phyloP scores from a whole-genome alignment of 2,113 vertebrate species.

The Bufo gargarizans region DNA sequence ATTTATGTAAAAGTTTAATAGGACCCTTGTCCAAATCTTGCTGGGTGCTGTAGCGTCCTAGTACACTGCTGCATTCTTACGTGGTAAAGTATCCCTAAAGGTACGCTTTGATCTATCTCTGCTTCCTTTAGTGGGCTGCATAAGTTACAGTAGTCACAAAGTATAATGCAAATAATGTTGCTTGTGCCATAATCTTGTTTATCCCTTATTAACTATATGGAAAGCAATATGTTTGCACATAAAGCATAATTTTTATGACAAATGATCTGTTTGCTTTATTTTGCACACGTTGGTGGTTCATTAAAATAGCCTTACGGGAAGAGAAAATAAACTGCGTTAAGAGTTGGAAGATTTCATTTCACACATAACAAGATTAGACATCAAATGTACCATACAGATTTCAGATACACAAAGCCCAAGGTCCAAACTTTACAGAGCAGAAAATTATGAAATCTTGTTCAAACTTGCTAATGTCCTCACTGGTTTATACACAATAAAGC shows the following conservation, averaged over 20 bases:
- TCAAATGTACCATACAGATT: slow-evolving; percentile 50
- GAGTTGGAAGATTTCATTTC: slow-evolving; percentile 53
- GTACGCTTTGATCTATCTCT: background rate
- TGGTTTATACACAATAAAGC: slow-evolving; percentile 3
- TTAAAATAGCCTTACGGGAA: slow-evolving; percentile 37
- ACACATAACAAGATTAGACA: slow-evolving; percentile 57
- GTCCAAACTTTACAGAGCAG: slow-evolving; percentile 50
- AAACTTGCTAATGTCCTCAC: slow-evolving; percentile 34
- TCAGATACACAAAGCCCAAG: slow-evolving; percentile 38
- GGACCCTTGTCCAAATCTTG: no score
- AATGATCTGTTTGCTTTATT: background rate
- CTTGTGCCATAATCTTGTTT: background rate
- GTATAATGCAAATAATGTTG: background rate
- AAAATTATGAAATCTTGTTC: slow-evolving; percentile 47
- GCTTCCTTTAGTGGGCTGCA: no score
- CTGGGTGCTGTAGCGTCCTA: no score
- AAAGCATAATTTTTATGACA: background rate
- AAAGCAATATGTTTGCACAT: background rate
- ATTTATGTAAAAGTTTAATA: no score
- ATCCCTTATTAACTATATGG: background rate
- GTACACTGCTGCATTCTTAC: no score
- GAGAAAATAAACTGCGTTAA: slow-evolving; percentile 12
- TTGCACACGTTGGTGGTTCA: background rate
- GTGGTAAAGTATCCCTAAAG: no score
- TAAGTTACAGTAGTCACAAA: background rate